These are phyloP conservation scores for Zaprionus inermis DNA, from an alignment of 1,140 invertebrate genomes.

Conservation along the genomic window DNA sequence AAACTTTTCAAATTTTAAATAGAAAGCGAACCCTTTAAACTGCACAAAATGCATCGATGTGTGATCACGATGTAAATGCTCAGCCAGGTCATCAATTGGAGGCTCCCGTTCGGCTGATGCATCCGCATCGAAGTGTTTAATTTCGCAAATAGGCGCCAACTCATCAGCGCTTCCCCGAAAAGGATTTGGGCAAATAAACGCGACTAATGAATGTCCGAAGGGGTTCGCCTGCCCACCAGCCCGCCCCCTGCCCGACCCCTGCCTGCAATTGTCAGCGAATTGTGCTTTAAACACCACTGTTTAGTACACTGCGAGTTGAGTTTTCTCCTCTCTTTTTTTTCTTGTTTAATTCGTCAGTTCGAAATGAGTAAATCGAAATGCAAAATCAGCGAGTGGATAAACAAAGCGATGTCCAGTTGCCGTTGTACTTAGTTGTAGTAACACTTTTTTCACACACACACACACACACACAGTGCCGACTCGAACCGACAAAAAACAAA, in stretches of 20 bases:
- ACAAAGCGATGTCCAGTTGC: slow-evolving; percentile 39
- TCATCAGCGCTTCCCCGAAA: slow-evolving; percentile 24
- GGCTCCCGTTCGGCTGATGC: neutral
- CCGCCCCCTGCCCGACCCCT: neutral
- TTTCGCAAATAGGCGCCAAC: slow-evolving; percentile 37
- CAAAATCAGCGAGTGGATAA: slow-evolving; percentile 43
- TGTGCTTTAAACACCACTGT: slow-evolving; percentile 9
- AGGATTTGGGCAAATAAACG: slow-evolving; percentile 35
- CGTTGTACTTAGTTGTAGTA: slow-evolving; percentile 13
- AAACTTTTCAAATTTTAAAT: neutral
- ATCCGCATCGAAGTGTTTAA: slow-evolving; percentile 37
- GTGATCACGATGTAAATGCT: neutral
- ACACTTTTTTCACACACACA: slow-evolving; percentile 21
- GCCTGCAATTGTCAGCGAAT: slow-evolving; percentile 1
- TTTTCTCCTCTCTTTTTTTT: neutral
- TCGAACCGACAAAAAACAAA: slow-evolving; percentile 11
- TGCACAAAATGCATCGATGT: neutral
- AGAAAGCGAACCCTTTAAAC: neutral
- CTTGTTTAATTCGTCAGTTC: slow-evolving; percentile 1
- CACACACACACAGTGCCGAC: neutral
- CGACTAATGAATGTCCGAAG: slow-evolving; percentile 54
- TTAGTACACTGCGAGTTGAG: neutral
- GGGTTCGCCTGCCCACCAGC: neutral
- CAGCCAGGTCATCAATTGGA: neutral
- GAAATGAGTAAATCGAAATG: slow-evolving; percentile 49